These are phyloP conservation scores for Carterocephalus palaemon DNA, from an alignment of 2,888 invertebrate species.

Conservation along the genomic window DNA sequence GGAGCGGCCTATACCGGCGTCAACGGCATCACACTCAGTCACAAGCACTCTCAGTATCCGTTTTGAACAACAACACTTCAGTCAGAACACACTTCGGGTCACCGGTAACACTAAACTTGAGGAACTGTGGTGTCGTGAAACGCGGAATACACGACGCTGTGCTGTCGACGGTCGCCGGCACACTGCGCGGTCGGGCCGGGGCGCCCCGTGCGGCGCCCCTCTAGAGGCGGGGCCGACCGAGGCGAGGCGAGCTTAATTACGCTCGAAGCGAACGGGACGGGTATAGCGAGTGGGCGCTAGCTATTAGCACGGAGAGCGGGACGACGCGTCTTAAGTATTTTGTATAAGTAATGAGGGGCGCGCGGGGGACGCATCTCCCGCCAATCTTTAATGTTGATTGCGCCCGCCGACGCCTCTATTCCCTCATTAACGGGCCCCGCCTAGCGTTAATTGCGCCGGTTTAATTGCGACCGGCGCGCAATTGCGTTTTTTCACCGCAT, in stretches of 20 bases:
- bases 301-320: constrained; percentile 83
- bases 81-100: constrained; percentile 65
- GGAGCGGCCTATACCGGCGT: constrained; percentile 68
- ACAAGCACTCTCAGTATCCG: constrained; percentile 76
- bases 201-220: constrained; percentile 46
- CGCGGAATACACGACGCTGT: constrained; percentile 65
- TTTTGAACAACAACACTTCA: constrained; percentile 58
- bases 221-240: constrained; percentile 68
- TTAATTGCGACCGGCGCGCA: constrained; percentile 57
- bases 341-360: constrained; percentile 80
- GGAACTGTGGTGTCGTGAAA: constrained; percentile 64
- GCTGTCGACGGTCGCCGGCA: constrained; percentile 74
- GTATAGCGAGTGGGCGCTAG: constrained; percentile 79
- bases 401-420: constrained; percentile 71
- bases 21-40: constrained; percentile 74
- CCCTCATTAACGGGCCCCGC: constrained; percentile 78
- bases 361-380: constrained; percentile 76
- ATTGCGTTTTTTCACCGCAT: constrained; percentile 41
- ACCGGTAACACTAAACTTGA: constrained; percentile 64
- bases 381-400: constrained; percentile 80
- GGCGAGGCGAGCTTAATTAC: constrained; percentile 78
- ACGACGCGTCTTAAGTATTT: constrained; percentile 80
- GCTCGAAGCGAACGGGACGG: constrained; percentile 73
- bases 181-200: constrained; percentile 69
- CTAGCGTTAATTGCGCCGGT: constrained; percentile 70